phyloP scores from a whole-genome alignment of 2,888 invertebrate genomes.

The Stenodema calcarata region DNA sequence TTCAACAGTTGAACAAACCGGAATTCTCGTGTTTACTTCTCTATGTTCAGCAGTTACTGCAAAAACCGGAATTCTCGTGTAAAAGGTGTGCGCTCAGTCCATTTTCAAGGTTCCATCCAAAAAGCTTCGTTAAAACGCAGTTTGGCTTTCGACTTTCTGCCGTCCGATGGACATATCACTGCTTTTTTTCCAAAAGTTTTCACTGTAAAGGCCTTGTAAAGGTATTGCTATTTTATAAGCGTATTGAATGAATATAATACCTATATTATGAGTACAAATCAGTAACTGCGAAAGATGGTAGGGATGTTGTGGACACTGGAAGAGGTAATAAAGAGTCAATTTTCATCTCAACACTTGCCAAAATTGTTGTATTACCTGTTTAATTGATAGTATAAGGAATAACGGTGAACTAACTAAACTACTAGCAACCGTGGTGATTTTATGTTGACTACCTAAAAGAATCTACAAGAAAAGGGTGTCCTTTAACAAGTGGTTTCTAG shows the following conservation, averaged over 20 bases:
- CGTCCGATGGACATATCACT: constrained; percentile 43
- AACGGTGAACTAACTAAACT: too few species aligned
- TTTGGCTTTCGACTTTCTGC: constrained; percentile 1
- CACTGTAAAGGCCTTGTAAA: background rate
- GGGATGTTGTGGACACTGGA: background rate
- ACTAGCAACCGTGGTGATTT: too few species aligned
- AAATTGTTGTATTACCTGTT: too few species aligned
- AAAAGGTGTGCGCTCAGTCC: background rate
- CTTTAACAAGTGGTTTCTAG: too few species aligned
- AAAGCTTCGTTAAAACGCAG: background rate
- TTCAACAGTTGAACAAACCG: too few species aligned
- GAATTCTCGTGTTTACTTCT: too few species aligned
- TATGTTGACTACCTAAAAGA: too few species aligned
- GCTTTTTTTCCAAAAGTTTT: background rate
- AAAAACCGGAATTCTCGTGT: background rate
- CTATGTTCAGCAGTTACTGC: background rate
- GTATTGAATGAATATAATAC: too few species aligned
- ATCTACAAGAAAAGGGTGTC: too few species aligned
- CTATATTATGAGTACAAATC: too few species aligned
- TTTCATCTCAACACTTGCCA: background rate
- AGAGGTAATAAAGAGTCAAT: background rate
- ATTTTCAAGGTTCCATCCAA: constrained; percentile 1
- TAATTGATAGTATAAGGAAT: too few species aligned
- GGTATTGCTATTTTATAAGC: too few species aligned
- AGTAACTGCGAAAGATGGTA: background rate